Conservation (phyloP, 2,113 vertebrate species). For the Rattus norvegicus region DNA sequence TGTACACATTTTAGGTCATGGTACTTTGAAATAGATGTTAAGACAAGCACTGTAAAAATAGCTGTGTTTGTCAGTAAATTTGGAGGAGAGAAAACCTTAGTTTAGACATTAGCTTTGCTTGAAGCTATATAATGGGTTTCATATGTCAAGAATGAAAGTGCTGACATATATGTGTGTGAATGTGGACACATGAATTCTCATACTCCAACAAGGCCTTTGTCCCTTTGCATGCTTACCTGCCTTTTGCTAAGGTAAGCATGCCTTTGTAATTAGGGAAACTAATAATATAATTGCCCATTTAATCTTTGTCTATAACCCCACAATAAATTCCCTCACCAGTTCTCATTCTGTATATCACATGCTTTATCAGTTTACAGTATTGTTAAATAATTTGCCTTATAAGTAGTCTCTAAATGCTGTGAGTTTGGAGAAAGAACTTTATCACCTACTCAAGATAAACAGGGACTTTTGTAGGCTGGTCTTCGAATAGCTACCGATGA, state of each 20-base stretch:
- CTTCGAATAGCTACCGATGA: background rate
- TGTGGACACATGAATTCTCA: background rate
- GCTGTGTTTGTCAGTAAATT: background rate
- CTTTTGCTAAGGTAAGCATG: background rate
- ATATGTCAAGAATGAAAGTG: background rate
- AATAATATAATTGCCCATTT: background rate
- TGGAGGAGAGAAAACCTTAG: background rate
- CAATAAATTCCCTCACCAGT: background rate
- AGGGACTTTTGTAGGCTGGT: background rate
- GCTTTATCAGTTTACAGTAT: background rate
- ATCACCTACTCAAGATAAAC: background rate
- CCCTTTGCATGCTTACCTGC: background rate
- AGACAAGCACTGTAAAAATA: background rate
- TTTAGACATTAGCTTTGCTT: constrained; percentile 10
- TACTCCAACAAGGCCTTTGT: constrained; percentile 13
- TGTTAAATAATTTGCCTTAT: background rate
- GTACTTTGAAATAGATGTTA: constrained; percentile 37
- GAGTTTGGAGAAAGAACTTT: background rate
- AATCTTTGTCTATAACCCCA: background rate
- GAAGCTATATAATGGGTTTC: background rate
- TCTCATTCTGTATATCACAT: constrained; percentile 1
- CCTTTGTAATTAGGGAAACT: background rate
- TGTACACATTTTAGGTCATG: background rate
- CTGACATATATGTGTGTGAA: background rate
- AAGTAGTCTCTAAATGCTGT: background rate